Base-by-base conservation (phyloP, 2,888 invertebrate species). In the Nomada ferruginata region DNA sequence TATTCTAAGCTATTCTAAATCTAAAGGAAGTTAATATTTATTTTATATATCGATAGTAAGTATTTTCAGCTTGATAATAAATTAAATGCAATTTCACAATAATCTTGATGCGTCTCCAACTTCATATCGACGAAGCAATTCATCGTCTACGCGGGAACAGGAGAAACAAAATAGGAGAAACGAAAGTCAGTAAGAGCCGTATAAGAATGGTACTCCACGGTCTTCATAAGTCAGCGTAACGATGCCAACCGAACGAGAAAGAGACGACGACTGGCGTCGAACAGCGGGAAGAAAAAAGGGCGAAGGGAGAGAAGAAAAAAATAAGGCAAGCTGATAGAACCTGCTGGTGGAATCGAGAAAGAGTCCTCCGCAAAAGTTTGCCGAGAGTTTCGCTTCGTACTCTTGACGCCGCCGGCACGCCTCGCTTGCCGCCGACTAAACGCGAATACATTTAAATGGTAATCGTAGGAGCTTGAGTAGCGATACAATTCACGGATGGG, bases 371-470 rank as follows among this genome's bases (percentile, higher is more conserved):
- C 72, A 52, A 78, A 66, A 63, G 75, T 78, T 36, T 72, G 65
- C 57, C 66, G 66, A 50, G 66, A n/a, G n/a, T 76, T 66, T 74
- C 74, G 72, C 73, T 86, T 64, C 80, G 68, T 60, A 73, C 72
- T 81, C 71, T 68, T 76, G 74, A 85, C 76, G 79, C 68, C 79
- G 72, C 70, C 68, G 75, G 75, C 79, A 66, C 71, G 70, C 75
- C 78, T 82, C 76, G 75, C 55, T 76, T 60, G 74, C 65, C 78
- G 79, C 78, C 79, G 72, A 79, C 86, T 81, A 79, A 86, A 78
- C 79, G 76, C 79, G 85, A 89, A 87, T 87, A 88, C 83, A 88
- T 89, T 88, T 88, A 87, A 89, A 89, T 89, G 84, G 86, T 89
- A 89, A 89, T 88, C 84, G 85, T 73, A 79, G 74, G 84, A 80